Percentiles rank a stretch among this genome's conserved stretches.
phyloP scores from a whole-genome alignment of 2,113 vertebrate genomes.

The Phyllostomus hastatus region DNA sequence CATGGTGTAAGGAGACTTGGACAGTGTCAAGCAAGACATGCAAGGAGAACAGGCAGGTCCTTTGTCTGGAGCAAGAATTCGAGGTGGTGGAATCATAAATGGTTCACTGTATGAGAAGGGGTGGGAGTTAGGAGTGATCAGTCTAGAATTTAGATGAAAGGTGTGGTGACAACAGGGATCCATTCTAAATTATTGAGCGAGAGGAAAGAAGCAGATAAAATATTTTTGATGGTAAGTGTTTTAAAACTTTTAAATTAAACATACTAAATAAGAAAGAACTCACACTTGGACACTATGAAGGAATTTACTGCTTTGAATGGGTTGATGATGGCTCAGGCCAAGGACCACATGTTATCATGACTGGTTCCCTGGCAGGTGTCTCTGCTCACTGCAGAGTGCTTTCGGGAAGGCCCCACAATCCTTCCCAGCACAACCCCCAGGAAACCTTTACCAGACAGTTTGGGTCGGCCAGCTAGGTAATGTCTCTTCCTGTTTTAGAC shows the following conservation, averaged over 20 bases:
- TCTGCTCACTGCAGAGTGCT: background rate
- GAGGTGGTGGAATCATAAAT: background rate
- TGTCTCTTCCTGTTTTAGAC: background rate
- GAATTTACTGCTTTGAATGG: background rate
- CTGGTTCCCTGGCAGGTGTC: background rate
- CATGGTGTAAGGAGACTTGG: background rate
- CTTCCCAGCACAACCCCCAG: background rate
- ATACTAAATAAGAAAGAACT: background rate
- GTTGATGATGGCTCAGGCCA: background rate
- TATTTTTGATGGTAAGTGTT: background rate
- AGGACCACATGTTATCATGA: no score
- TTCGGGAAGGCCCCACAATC: background rate
- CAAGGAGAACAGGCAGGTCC: background rate
- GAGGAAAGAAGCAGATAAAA: background rate
- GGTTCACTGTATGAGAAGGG: background rate
- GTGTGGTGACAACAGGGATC: background rate
- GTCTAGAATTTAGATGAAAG: slow-evolving; percentile 2
- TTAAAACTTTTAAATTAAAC: background rate
- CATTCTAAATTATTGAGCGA: background rate
- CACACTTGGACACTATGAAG: background rate
- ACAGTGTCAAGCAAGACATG: background rate
- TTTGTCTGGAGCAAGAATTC: background rate
- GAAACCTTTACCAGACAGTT: background rate
- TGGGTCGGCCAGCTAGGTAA: background rate
- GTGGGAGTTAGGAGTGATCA: background rate